Evolutionary conservation across 1,140 invertebrate species (phyloP), one percentile per base, ranked within the genome.

Genomic region (Uloborus diversus): DNA sequence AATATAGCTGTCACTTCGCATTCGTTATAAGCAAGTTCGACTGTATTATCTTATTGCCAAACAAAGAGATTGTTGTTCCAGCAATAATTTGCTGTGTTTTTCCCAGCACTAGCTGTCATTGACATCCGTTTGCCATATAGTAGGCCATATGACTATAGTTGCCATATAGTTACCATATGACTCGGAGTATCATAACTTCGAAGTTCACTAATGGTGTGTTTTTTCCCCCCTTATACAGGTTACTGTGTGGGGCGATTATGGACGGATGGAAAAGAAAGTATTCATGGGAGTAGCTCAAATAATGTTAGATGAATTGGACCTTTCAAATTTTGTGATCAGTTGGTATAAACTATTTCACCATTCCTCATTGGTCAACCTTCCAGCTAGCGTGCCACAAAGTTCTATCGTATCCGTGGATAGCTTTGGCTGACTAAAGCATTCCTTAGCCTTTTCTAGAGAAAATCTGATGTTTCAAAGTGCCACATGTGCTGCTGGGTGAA

Each of bases 221-320:
- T 53, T 53, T 53, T 53, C 49, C n/a, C 49, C 7, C 17, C 7
- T 9, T 82, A 89, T 87, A 35, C 85, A 99, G 97, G 94, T 99
- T 65, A 98, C 96, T 57, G 96, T 99, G 25, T 99, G 97, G 96
- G 98, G 97, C 82, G 98, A 99, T 87, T 99, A 99, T 85, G 97
- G 97, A 73, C 93, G 97, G 86, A 92, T 97, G 85, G 92, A 99
- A 88, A 94, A 94, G 88, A 97, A 99, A 91, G 94, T 97, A 82
- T 99, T 99, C 89, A 99, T 99, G 97, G 98, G 98, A 61, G 96
- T 99, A 80, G 96, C 96, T 83, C 97, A 99, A 90, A 99, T 99
- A 86, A 93, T 96, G 91, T 91, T 99, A 84, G 97, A 99, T 88
- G 95, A 99, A 89, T 90, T 99, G 82, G 94, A 99, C 88, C 91